Base-by-base conservation (phyloP, 2,113 vertebrate species). In the Macrotus californicus region DNA sequence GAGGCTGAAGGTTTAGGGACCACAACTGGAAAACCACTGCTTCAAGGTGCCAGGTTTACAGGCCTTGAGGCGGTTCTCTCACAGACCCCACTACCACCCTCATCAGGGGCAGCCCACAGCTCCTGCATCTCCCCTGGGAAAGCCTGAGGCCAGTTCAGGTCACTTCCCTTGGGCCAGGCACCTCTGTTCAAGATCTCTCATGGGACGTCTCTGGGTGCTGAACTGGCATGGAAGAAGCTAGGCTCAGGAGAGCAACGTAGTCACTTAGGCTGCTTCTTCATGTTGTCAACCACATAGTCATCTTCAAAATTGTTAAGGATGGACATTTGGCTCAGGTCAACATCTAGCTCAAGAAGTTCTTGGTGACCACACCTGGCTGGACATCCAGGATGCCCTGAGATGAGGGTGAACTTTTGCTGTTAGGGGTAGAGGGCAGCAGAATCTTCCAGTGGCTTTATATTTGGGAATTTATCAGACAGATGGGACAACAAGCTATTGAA, bases 401-500 rank as follows among this genome's bases (percentile, higher is more conserved):
- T 73, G 19, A 80, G 24, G 36, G 43, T 69, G 41, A 46, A 26
- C 15, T 18, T 34, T 52, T 64, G 61, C n/a, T 43, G 1, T 31
- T 70, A 61, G 72, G 24, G 15, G 2, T 73, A 16, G 76, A 73
- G 31, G 14, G 14, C 5, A 36, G 26, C 10, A 86, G 66, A 90
- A 99, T 99, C 99, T 99, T 99, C 99, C 96, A 99, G 98, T 22
- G 99, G 99, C 98, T 99, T 99, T 97, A 99, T 99, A 97, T 99
- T 99, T 98, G 99, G 99, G 97, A 99, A 98, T 97, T 99, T 99
- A 97, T 99, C 99, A 6, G 99, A 99, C 96, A 99, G 98, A 98
- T 99, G 99, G 94, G 99, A 99, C 84, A 99, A 99, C 79, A 99
- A 99, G 75, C 98, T 97, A 95, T 98, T 98, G 98, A 99, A 98